Conservation (phyloP, 1,140 invertebrate genomes). For the Lerema accius region DNA sequence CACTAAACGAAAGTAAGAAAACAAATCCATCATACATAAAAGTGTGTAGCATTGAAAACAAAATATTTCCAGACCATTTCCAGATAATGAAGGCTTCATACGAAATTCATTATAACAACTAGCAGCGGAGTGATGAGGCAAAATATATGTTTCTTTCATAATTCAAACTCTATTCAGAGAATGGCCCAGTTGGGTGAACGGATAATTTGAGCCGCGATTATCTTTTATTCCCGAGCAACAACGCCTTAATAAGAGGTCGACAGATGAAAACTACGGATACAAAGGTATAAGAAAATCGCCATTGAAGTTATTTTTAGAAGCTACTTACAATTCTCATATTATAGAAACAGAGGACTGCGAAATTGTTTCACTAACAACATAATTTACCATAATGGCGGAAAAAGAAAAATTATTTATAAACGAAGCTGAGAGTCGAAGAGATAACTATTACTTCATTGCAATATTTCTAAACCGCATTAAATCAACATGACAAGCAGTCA, state of each 20-base stretch:
- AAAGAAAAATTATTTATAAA: too few species aligned
- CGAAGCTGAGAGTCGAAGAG: too few species aligned
- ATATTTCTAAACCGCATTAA: too few species aligned
- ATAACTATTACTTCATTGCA: too few species aligned
- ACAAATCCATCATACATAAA: too few species aligned
- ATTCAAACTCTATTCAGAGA: constrained; percentile 8
- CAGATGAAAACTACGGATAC: neutral
- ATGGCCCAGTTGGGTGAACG: neutral
- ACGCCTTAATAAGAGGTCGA: constrained; percentile 16
- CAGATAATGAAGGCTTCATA: neutral
- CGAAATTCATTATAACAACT: neutral
- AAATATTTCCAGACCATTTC: neutral
- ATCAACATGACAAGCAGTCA: too few species aligned
- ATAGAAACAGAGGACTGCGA: too few species aligned
- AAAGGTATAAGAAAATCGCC: constrained; percentile 4
- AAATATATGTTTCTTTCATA: constrained; percentile 16
- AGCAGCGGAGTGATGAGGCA: neutral
- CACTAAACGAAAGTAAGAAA: too few species aligned
- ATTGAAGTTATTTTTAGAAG: constrained; percentile 4
- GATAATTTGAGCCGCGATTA: constrained; percentile 16
- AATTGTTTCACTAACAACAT: too few species aligned
- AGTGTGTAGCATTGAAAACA: too few species aligned
- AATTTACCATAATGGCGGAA: too few species aligned
- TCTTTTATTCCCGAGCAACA: constrained; percentile 10
- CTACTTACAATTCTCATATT: neutral